phyloP scores from a whole-genome alignment of 2,113 vertebrate species.

The Helogale parvula region DNA sequence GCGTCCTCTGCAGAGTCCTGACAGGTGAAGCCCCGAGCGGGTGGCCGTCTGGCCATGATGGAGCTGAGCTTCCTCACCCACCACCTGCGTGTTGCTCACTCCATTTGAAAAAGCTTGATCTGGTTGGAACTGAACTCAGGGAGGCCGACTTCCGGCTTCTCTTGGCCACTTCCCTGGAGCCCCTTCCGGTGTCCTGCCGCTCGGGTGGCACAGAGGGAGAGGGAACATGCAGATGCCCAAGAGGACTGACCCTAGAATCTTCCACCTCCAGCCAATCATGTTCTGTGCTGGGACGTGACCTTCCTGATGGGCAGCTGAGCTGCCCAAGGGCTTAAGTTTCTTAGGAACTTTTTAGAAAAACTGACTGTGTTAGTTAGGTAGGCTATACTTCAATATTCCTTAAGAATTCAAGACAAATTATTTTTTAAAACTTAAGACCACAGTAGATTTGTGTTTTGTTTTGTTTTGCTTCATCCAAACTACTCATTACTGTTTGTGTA shows the following conservation, averaged over 20 bases:
- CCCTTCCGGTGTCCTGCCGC: background rate
- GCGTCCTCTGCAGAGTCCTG: background rate
- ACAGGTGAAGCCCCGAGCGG: accelerated
- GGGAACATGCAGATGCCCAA: background rate
- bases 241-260: background rate
- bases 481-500: background rate
- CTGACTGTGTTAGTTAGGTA: background rate
- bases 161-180: too few species aligned
- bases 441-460: background rate
- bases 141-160: background rate
- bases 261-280: background rate
- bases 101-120: background rate
- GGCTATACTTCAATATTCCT: background rate
- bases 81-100: background rate
- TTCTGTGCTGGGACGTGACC: accelerated
- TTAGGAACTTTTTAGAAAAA: background rate
- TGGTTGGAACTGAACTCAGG: background rate
- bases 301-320: too few species aligned
- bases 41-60: background rate
- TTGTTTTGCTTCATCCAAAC: background rate
- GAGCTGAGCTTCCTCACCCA: background rate
- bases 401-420: background rate
- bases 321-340: background rate
- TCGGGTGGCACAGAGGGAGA: background rate
- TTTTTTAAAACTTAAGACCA: background rate